Evolutionary conservation across 2,888 invertebrate species (phyloP), one percentile per base, ranked within the genome.

Genomic region (Notocelia uddmanniana): DNA sequence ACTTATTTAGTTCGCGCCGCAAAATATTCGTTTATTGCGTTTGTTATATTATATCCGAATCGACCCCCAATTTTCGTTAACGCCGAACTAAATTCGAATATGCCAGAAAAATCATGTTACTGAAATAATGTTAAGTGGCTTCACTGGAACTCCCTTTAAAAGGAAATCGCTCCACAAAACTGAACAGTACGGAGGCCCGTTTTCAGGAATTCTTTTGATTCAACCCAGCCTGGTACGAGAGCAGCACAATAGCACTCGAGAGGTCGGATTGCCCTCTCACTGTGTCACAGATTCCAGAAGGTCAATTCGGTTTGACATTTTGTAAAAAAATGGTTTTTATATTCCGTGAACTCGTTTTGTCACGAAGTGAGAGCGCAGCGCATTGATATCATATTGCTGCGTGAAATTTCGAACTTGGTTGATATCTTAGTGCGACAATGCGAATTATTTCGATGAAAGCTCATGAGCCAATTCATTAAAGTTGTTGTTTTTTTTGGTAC

Each of bases 191-290:
- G n/a, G 3, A 55, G 15, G 48, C 31, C 52, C 54, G 26, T 54
- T 54, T 52, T 37, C 18, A 54, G 52, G 34, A 58, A 34, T 18
- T 58, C 18, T 11, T 58, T 18, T 3, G 19, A 58, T 11, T 19
- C 10, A 19, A 19, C 31, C 19, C 19, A 26, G 41, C 41, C 19
- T 31, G 8, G 31, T 31, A 31, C 11, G 8, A 41, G 11, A n/a
- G 45, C 45, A 55, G 41, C 54, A 71, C 71, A 71, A 71, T 71
- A 45, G 71, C 66, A 59, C 69, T 64, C 26, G 58, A 19, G 58
- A 66, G 57, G 70, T 59, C 66, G 45, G 59, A 71, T 71, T 67
- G 34, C 71, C 71, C 52, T 50, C 64, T 71, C 54, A 21, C 60
- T 54, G 66, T 67, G 59, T 54, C 45, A 71, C 45, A 52, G 57